Percentiles rank a stretch among this genome's conserved stretches.
Evolutionary conservation across 2,888 invertebrate species (phyloP).

Genomic region (Diplazon laetatorius): DNA sequence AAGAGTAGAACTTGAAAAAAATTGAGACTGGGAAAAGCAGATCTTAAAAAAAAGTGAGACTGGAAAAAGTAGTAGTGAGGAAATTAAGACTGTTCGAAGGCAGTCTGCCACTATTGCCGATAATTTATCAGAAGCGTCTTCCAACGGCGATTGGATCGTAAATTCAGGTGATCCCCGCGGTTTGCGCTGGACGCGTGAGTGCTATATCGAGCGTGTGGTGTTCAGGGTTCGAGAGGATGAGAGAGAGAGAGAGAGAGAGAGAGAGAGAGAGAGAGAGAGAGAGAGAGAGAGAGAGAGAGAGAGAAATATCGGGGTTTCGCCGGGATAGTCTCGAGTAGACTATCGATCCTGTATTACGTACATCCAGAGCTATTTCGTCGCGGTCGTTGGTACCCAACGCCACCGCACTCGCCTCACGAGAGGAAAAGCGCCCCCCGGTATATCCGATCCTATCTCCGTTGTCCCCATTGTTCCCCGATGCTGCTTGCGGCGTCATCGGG

Average conservation of each 20-base stretch:
- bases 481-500: not conserved
- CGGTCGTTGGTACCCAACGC: constrained; percentile 38
- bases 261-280: too few relatives aligned
- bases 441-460: constrained; percentile 12
- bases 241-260: not conserved
- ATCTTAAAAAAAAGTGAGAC: too few relatives aligned
- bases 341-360: constrained; percentile 36
- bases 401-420: not conserved
- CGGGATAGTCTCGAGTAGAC: constrained; percentile 42
- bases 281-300: constrained; percentile 8
- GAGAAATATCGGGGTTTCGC: constrained; percentile 24
- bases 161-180: constrained; percentile 27
- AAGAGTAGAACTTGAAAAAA: too few relatives aligned
- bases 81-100: too few relatives aligned
- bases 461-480: constrained; percentile 3
- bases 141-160: constrained; percentile 32
- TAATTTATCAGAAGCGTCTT: constrained; percentile 28
- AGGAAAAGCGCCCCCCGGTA: constrained; percentile 2
- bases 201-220: constrained; percentile 10
- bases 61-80: too few relatives aligned
- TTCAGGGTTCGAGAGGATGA: constrained; percentile 32
- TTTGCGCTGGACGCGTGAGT: constrained; percentile 14
- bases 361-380: constrained; percentile 47
- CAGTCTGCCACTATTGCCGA: not conserved
- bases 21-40: too few relatives aligned